Conservation (phyloP, 2,113 vertebrate genomes). For the Elanus axillaris region DNA sequence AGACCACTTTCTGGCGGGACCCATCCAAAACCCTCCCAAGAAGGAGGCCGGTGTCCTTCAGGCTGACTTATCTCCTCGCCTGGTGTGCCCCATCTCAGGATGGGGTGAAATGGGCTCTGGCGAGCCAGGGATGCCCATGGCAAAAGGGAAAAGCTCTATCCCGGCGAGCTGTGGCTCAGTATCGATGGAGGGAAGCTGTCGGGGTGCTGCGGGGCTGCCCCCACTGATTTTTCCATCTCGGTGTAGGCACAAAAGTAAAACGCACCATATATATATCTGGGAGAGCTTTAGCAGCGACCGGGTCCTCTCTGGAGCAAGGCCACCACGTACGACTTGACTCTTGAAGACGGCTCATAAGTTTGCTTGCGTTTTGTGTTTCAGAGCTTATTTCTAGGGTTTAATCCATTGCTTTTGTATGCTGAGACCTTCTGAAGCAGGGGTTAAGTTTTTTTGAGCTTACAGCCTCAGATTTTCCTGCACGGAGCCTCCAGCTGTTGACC, state of each 20-base stretch:
- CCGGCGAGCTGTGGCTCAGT: rapidly evolving
- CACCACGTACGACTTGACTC: neutral
- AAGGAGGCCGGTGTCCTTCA: neutral
- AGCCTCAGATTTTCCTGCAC: neutral
- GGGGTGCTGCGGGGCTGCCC: neutral
- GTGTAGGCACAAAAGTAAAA: neutral
- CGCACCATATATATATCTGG: neutral
- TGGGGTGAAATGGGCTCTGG: neutral
- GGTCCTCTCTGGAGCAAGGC: neutral
- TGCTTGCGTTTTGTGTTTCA: rapidly evolving
- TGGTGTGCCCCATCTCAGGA: rapidly evolving
- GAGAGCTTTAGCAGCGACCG: neutral
- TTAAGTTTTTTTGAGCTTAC: neutral
- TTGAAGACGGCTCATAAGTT: neutral
- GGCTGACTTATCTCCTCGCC: neutral
- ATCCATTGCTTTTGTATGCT: neutral
- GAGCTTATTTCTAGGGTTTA: neutral
- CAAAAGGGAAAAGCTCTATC: neutral
- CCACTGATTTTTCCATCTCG: rapidly evolving
- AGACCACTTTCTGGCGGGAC: neutral
- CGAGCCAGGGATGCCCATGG: neutral
- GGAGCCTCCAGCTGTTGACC: conserved; percentile 39
- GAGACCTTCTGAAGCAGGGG: neutral
- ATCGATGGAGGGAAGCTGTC: neutral
- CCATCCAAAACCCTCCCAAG: neutral